Percentiles rank a stretch among this genome's conserved stretches.
These are phyloP conservation scores for Origma solitaria DNA, from an alignment of 2,113 vertebrate species.

Conservation along the genomic window DNA sequence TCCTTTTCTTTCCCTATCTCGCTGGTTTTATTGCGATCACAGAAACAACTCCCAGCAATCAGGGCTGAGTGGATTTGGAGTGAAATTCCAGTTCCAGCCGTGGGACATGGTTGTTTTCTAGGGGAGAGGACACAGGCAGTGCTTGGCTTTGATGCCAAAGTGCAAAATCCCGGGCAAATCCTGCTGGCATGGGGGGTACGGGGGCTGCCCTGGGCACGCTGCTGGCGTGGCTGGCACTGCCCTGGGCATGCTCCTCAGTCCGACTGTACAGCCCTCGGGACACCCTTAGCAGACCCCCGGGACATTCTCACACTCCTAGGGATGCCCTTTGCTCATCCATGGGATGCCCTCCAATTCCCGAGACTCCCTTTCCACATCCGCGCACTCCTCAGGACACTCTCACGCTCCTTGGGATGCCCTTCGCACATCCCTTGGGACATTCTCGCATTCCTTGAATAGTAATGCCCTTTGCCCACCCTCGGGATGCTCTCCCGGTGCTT, in stretches of 20 bases:
- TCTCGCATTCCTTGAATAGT: background rate
- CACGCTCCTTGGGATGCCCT: too few species aligned
- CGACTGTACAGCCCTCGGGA: background rate
- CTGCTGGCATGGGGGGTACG: background rate
- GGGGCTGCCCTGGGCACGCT: background rate
- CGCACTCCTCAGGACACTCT: too few species aligned
- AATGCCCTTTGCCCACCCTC: background rate
- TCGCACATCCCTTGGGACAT: accelerated
- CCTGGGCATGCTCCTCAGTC: accelerated
- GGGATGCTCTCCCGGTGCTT: too few species aligned
- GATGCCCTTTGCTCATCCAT: accelerated
- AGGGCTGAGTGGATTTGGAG: background rate
- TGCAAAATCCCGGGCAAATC: background rate
- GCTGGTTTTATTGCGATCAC: background rate
- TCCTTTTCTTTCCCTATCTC: background rate
- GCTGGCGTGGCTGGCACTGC: background rate
- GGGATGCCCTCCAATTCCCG: accelerated
- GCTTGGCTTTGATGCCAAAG: accelerated
- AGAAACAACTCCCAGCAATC: background rate
- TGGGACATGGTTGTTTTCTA: accelerated
- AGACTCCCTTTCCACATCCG: too few species aligned
- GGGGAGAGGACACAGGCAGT: accelerated
- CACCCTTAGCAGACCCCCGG: background rate
- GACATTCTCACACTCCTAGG: background rate
- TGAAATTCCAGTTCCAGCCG: background rate